Evolutionary conservation across 2,113 vertebrate species (phyloP).

Genomic region (Odontesthes bonariensis): DNA sequence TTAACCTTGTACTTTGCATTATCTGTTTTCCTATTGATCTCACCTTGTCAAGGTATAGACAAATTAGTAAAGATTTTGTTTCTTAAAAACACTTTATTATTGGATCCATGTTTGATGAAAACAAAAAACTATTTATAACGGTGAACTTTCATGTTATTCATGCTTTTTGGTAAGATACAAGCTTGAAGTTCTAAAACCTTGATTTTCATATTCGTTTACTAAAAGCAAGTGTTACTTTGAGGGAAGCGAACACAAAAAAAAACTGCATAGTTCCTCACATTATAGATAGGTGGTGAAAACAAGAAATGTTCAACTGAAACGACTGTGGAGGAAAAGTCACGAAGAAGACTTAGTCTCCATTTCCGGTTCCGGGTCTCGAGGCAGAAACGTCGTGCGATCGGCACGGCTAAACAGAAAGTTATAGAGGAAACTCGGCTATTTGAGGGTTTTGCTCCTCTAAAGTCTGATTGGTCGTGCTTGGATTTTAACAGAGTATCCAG

Average conservation of each 20-base stretch:
- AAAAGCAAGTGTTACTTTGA: not conserved
- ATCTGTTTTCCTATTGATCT: too few species aligned
- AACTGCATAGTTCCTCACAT: not conserved
- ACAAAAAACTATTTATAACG: too few species aligned
- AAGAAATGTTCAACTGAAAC: not conserved
- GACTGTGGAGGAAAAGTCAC: not conserved
- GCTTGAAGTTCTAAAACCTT: too few species aligned
- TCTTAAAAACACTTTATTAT: too few species aligned
- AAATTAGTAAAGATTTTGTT: too few species aligned
- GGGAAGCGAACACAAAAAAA: not conserved
- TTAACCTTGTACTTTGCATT: too few species aligned
- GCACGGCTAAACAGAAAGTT: conserved; percentile 65
- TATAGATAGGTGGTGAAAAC: conserved; percentile 22
- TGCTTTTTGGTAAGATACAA: too few species aligned
- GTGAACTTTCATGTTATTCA: too few species aligned
- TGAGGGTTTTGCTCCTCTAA: not conserved
- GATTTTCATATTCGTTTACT: too few species aligned
- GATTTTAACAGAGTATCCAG: not conserved
- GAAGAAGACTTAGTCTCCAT: conserved; percentile 10
- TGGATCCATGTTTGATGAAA: too few species aligned
- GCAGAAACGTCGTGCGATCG: conserved; percentile 76
- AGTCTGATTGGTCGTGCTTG: not conserved
- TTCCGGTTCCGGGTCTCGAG: conserved; percentile 74
- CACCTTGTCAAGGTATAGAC: too few species aligned
- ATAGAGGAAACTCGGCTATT: conserved; percentile 1